phyloP scores from a whole-genome alignment of 2,113 vertebrate species.

The Mastomys coucha region DNA sequence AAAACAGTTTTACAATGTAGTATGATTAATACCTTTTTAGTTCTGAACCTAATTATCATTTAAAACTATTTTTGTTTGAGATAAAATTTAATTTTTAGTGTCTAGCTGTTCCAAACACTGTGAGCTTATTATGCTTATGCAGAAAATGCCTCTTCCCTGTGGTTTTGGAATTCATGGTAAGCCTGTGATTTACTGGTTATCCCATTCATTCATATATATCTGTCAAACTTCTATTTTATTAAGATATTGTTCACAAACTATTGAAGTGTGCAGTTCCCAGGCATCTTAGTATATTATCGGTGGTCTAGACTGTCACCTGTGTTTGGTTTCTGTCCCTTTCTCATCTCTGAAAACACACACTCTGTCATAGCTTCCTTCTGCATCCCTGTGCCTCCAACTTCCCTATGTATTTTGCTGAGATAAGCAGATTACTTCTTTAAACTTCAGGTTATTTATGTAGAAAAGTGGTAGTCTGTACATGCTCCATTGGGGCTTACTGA shows the following conservation, averaged over 20 bases:
- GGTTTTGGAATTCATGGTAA: constrained; percentile 5
- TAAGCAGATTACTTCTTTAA: background rate
- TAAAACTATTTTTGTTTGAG: constrained; percentile 53
- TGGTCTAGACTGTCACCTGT: background rate
- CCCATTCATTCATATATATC: background rate
- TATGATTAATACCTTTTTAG: constrained; percentile 68
- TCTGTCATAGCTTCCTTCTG: background rate
- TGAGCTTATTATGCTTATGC: background rate
- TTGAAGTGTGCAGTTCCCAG: background rate
- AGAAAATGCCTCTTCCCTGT: background rate
- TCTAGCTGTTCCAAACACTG: background rate
- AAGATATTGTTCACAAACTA: background rate
- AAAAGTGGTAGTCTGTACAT: background rate
- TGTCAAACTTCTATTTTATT: background rate
- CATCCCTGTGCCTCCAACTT: background rate
- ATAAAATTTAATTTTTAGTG: constrained; percentile 49
- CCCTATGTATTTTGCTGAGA: background rate
- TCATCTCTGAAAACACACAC: background rate
- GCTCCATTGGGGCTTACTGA: background rate
- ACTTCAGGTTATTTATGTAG: background rate
- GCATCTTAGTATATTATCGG: background rate
- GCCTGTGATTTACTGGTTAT: background rate
- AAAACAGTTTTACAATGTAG: constrained; percentile 66
- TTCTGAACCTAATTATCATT: constrained; percentile 69
- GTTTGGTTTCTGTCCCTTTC: background rate